Base-by-base conservation (phyloP, 2,797 vertebrate genomes). In the Trachurus trachurus region DNA sequence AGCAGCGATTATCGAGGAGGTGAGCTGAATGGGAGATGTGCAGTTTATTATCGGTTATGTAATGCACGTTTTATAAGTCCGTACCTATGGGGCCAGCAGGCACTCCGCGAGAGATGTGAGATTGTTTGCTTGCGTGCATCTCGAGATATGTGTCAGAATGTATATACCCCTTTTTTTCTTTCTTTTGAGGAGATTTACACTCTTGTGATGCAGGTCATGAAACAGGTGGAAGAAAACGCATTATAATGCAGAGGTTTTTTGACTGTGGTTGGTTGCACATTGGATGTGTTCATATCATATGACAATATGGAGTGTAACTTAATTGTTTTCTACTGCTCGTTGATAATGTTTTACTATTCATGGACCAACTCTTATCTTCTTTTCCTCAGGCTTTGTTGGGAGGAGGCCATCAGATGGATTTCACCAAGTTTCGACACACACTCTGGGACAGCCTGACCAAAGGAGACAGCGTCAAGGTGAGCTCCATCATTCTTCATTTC, bases 381-480 rank as follows among this genome's bases (percentile, higher is more conserved):
- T 26, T 7, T 64, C 54, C 57, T 19, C 86, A 95, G 93, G 87
- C 88, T 78, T 81, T 95, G 87, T 71, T 94, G 58, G 93, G 87
- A 49, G 91, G 89, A 72, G 71, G 50, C 58, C 80, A 15, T 66
- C 88, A 73, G 74, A 89, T 91, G 73, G 88, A 93, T 74, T 69
- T 93, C 29, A 42, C 74, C 66, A 78, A 50, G 71, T 94, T 95
- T 80, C 89, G 71, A 31, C 70, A 88, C 82, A 90, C 87, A 3
- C 89, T 93, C 49, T 93, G 92, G 91, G 87, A 89, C 50, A 40
- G 81, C 76, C 64, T 94, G 67, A 90, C 66, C 9, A 80, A 19
- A 39, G 92, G 87, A 40, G 82, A 89, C 78, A 72, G 49, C 1
- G 64, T 92, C 54, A 94, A 92, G 90, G 93, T 94, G 81, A 90